Conservation (phyloP, 1,140 invertebrate species). For the Brachionus calyciflorus region DNA sequence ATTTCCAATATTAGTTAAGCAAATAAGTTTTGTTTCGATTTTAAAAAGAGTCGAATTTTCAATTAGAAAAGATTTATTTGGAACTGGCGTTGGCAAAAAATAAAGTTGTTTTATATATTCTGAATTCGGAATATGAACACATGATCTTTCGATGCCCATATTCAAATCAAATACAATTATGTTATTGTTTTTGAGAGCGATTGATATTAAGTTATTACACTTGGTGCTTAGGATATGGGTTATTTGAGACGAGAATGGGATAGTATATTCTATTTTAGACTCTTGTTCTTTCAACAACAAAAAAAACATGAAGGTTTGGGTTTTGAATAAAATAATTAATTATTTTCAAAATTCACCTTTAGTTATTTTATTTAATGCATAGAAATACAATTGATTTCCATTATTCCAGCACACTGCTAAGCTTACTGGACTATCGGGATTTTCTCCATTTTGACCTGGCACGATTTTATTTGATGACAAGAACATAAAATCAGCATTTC, state of each 20-base stretch:
- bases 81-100: neutral
- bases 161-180: conserved; percentile 13
- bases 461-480: conserved; percentile 3
- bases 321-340: neutral
- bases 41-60: neutral
- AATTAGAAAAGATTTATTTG: neutral
- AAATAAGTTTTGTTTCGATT: conserved; percentile 1
- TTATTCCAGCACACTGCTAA: conserved; percentile 16
- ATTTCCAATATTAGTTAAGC: neutral
- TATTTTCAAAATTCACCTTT: conserved; percentile 20
- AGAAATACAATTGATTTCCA: conserved; percentile 8
- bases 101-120: neutral
- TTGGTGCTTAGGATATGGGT: neutral
- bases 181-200: conserved; percentile 4
- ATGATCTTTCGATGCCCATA: neutral
- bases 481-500: conserved; percentile 31
- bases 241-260: conserved; percentile 24
- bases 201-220: neutral
- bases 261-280: conserved; percentile 11
- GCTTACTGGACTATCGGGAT: neutral
- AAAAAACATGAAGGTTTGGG: neutral
- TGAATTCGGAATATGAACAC: neutral
- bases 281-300: conserved; percentile 6
- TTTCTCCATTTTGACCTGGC: neutral
- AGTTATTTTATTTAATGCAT: conserved; percentile 1